Percentiles rank a stretch among this genome's conserved stretches.
Conservation (phyloP, 2,113 vertebrate genomes). For the Takifugu bimaculatus region DNA sequence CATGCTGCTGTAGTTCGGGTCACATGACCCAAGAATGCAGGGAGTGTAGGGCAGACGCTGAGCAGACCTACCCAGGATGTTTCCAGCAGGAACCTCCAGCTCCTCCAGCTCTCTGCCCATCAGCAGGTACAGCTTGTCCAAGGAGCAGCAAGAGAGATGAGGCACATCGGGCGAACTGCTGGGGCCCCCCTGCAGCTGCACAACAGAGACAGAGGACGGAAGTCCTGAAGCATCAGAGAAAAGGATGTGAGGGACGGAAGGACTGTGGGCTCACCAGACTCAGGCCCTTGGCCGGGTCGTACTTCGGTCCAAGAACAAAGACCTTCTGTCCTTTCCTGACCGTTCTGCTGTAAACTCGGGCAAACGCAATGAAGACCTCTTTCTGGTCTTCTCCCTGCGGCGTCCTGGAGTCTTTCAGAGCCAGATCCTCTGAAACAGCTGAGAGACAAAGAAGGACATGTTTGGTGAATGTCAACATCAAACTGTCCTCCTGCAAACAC, state of each 20-base stretch:
- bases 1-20: too few relatives aligned
- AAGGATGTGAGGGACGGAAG: too few relatives aligned
- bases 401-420: slow-evolving; percentile 47
- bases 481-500: too few relatives aligned
- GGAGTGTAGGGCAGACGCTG: too few relatives aligned
- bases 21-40: too few relatives aligned
- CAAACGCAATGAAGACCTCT: slow-evolving; percentile 89
- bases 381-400: slow-evolving; percentile 70
- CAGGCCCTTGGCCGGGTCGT: slow-evolving; percentile 81
- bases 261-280: slow-evolving; percentile 39
- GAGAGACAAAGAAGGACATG: slow-evolving; percentile 1
- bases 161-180: slow-evolving; percentile 69
- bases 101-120: slow-evolving; percentile 94
- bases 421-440: slow-evolving; percentile 49
- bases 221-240: too few relatives aligned
- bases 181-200: slow-evolving; percentile 78
- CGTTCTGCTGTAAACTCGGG: slow-evolving; percentile 89
- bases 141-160: slow-evolving; percentile 79
- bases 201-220: too few relatives aligned
- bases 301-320: slow-evolving; percentile 94
- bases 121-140: slow-evolving; percentile 87
- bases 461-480: too few relatives aligned
- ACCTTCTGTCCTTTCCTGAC: slow-evolving; percentile 81
- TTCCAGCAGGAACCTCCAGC: slow-evolving; percentile 88
- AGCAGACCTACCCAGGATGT: slow-evolving; percentile 82